Percentiles rank a stretch among this genome's conserved stretches.
Conservation (phyloP, 2,797 vertebrate genomes). For the Hozukius guyotensis region DNA sequence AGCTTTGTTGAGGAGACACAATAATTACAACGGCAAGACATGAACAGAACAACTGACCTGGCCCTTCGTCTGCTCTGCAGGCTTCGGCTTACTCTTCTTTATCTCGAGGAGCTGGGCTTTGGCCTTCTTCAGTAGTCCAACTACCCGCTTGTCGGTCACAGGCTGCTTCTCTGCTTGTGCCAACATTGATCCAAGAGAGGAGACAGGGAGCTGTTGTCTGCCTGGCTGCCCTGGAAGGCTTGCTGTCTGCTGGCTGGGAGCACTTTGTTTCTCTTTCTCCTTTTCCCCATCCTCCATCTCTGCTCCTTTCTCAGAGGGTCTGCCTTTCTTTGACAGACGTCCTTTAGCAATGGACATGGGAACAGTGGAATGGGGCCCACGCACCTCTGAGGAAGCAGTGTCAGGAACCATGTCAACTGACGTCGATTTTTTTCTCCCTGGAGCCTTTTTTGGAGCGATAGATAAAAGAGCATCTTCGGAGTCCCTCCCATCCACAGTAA, state of each 20-base stretch:
- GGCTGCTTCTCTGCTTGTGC: slow-evolving; percentile 94
- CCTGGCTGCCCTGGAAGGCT: slow-evolving; percentile 78
- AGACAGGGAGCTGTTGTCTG: slow-evolving; percentile 87
- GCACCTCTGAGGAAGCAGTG: slow-evolving; percentile 77
- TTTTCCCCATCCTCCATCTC: slow-evolving; percentile 85
- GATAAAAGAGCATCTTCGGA: slow-evolving; percentile 83
- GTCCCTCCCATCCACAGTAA: slow-evolving; percentile 86
- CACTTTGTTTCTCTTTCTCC: slow-evolving; percentile 79
- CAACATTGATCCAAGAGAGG: slow-evolving; percentile 91
- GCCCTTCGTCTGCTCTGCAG: slow-evolving; percentile 92
- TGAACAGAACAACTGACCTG: slow-evolving; percentile 85
- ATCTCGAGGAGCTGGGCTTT: slow-evolving; percentile 97
- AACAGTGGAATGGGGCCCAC: slow-evolving; percentile 66
- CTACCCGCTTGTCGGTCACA: slow-evolving; percentile 93
- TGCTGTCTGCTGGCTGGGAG: slow-evolving; percentile 66
- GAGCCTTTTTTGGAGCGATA: slow-evolving; percentile 88
- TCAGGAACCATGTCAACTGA: slow-evolving; percentile 82
- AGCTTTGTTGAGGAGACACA: not conserved
- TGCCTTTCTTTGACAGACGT: slow-evolving; percentile 89
- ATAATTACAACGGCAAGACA: not conserved
- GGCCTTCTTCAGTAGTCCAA: slow-evolving; percentile 94
- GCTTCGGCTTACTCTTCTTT: slow-evolving; percentile 96
- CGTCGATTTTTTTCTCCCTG: slow-evolving; percentile 88
- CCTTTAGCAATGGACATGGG: slow-evolving; percentile 81
- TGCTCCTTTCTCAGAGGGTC: slow-evolving; percentile 79